Evolutionary conservation across 2,113 vertebrate genomes (phyloP).

Genomic region (Regulus satrapa): DNA sequence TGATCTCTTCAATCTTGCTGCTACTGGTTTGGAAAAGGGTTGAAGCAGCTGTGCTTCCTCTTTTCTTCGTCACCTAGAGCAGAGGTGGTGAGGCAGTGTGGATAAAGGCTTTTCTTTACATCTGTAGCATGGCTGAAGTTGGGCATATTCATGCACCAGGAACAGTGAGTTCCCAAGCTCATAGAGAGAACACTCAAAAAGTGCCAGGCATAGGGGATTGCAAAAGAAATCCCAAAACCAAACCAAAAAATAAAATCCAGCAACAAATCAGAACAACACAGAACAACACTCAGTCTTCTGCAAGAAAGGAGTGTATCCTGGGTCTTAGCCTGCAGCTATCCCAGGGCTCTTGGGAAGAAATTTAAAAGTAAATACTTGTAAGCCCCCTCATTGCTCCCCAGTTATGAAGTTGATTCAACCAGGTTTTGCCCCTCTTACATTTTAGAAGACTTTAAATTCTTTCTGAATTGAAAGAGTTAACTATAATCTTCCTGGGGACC

Average conservation of each 20-base stretch:
- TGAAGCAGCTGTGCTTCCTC: neutral
- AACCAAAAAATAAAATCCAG: neutral
- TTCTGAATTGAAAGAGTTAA: neutral
- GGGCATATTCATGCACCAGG: neutral
- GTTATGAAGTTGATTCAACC: neutral
- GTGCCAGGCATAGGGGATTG: neutral
- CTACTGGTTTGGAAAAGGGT: neutral
- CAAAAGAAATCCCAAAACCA: neutral
- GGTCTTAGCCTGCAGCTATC: neutral
- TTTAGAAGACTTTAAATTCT: neutral
- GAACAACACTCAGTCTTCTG: fast-evolving
- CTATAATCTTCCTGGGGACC: neutral
- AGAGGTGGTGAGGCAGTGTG: neutral
- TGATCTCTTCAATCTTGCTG: neutral
- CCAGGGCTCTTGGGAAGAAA: neutral
- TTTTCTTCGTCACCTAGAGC: neutral
- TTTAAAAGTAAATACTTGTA: neutral
- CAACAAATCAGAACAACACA: neutral
- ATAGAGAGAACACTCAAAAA: neutral
- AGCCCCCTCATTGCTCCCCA: neutral
- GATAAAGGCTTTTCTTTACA: neutral
- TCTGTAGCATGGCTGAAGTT: neutral
- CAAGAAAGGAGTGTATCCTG: neutral
- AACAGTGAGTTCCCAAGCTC: neutral
- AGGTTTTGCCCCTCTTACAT: neutral